Conservation (phyloP, 2,797 vertebrate species). For the Lepilemur septentrionalis region DNA sequence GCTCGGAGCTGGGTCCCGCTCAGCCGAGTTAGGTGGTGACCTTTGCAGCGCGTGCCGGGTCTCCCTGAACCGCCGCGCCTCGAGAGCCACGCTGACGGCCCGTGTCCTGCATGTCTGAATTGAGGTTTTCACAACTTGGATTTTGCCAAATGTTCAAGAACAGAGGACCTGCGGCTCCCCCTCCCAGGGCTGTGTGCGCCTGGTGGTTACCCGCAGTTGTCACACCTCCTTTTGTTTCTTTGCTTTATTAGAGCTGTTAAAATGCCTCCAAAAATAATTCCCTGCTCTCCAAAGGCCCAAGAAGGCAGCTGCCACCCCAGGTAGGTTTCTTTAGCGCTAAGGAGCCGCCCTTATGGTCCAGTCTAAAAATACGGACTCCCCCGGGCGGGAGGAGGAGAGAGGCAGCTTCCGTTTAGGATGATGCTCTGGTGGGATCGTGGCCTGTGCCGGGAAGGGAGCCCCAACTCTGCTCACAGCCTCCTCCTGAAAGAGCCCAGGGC, state of each 20-base stretch:
- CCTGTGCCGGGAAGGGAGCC: neutral
- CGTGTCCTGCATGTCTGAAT: neutral
- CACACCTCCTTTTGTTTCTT: neutral
- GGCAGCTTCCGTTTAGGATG: neutral
- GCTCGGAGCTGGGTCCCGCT: neutral
- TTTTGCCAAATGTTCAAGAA: neutral
- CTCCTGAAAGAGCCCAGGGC: neutral
- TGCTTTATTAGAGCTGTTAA: neutral
- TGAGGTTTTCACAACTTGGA: neutral
- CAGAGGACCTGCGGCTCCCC: neutral
- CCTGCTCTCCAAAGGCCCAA: neutral
- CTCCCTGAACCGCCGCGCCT: neutral
- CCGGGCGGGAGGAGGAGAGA: fast-evolving
- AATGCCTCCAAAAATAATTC: neutral
- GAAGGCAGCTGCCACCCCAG: neutral
- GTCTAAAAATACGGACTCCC: neutral
- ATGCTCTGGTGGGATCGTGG: fast-evolving
- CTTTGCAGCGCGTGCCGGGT: neutral
- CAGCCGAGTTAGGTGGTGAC: neutral
- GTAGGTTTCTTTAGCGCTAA: fast-evolving
- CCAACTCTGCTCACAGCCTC: too few relatives aligned
- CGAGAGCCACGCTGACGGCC: neutral
- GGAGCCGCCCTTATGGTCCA: fast-evolving
- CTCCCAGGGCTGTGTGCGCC: too few relatives aligned
- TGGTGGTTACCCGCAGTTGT: neutral